Evolutionary conservation across 2,797 vertebrate species (phyloP).

Genomic region (Notoglanidium macrostoma): DNA sequence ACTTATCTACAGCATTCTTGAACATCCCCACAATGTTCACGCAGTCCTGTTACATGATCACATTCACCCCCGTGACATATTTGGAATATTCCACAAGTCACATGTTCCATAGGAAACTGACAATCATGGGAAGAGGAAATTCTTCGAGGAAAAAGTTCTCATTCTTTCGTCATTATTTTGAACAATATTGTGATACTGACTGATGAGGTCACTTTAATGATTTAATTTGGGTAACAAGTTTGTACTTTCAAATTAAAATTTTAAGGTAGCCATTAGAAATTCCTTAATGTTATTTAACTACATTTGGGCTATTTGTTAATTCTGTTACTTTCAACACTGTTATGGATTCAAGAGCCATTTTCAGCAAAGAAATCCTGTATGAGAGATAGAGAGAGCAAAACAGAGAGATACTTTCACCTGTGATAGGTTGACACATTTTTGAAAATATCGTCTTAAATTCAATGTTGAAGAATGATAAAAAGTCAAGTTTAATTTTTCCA

Average conservation of each 20-base stretch:
- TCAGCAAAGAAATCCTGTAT: too few relatives aligned
- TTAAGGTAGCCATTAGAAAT: too few relatives aligned
- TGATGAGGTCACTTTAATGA: background rate
- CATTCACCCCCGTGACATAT: background rate
- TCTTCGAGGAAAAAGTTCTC: background rate
- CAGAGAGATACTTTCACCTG: too few relatives aligned
- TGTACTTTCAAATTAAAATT: too few relatives aligned
- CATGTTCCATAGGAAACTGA: background rate
- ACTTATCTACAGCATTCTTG: background rate
- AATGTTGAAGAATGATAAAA: background rate
- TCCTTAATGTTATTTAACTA: too few relatives aligned
- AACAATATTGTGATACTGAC: background rate
- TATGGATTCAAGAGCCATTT: background rate
- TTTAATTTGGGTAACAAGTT: too few relatives aligned
- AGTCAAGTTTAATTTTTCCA: background rate
- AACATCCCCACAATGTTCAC: too few relatives aligned
- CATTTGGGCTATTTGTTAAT: too few relatives aligned
- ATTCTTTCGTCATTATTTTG: background rate
- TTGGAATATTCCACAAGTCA: background rate
- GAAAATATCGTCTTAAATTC: background rate
- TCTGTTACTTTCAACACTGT: too few relatives aligned
- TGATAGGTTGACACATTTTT: background rate
- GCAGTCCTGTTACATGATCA: background rate
- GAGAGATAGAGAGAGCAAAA: too few relatives aligned
- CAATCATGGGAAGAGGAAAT: background rate